Conservation (phyloP, 2,113 vertebrate genomes). For the Clupea harengus region DNA sequence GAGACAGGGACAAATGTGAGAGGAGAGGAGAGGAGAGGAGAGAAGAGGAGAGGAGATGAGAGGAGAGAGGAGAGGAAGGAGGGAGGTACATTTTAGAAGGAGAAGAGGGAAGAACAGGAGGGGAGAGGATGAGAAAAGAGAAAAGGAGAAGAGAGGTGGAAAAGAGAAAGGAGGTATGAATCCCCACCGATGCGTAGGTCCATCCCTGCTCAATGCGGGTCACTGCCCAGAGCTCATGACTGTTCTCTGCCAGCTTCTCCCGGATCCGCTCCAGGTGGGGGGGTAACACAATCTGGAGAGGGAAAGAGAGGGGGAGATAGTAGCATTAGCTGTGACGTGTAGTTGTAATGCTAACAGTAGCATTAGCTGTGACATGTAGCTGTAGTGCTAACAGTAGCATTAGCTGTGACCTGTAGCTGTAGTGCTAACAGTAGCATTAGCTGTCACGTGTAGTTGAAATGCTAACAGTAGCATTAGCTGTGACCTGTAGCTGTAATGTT, state of each 20-base stretch:
- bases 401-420: no score
- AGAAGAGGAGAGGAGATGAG: no score
- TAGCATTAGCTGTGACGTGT: no score
- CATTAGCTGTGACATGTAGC: no score
- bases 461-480: no score
- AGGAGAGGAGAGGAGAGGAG: background rate
- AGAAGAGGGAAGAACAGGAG: background rate
- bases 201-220: conserved; percentile 97
- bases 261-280: conserved; percentile 92
- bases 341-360: no score
- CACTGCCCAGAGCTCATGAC: conserved; percentile 95
- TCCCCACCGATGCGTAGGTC: conserved; percentile 85
- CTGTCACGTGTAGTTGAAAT: no score
- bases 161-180: background rate
- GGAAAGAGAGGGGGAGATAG: background rate
- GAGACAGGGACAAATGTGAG: conserved; percentile 5
- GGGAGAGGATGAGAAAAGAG: no score
- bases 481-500: no score
- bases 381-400: no score
- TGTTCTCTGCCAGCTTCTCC: conserved; percentile 96
- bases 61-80: background rate
- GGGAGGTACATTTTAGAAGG: background rate
- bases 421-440: no score
- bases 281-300: conserved; percentile 86
- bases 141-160: no score